Evolutionary conservation across 2,797 vertebrate species (phyloP), one percentile per base, ranked within the genome.

Genomic region (Leuciscus waleckii): DNA sequence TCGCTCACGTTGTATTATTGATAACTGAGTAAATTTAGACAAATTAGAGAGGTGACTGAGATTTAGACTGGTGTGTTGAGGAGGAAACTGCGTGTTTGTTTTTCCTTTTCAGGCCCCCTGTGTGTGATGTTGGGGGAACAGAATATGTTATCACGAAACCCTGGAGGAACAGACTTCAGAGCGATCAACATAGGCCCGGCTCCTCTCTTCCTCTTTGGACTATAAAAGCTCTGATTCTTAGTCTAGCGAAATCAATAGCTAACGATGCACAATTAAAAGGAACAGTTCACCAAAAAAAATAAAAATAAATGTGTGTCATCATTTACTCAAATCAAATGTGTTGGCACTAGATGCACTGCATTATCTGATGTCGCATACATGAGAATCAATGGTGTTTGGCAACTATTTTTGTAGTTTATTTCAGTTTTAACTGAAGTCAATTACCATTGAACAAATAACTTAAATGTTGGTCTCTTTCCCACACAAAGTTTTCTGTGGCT

Each of bases 1-100:
- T 41, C 32, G 35, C 80, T 80, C 49, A 67, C 23, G 17, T 23
- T 89, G 29, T 69, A 83, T 90, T 90, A 90, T 90, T 89, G 85
- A 91, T 89, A 78, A 89, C 37, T 29, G 61, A 56, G 83, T 71
- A 74, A 73, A 84, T 83, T 83, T 81, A 80, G 84, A 88, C 73
- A 85, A 83, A 84, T 88, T 51, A 82, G 84, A 19, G 39, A 74
- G 51, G 80, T 83, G 82, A 89, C 78, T 87, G 68, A 71, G 70
- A 88, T 86, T 51, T 80, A 49, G 56, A 23, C 46, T 39, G 16
- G 35, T 9, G 21, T 2, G n/a, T 35, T 54, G 67, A 74, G 46
- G 21, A 81, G 67, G 67, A 86, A 87, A 85, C 16, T 8, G 77
- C 16, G 0, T 82, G 69, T 82, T 87, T 87, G 84, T 84, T 56